These are phyloP conservation scores for Yoshiicerus persimilis DNA, from an alignment of 1,140 invertebrate species.

Conservation along the genomic window DNA sequence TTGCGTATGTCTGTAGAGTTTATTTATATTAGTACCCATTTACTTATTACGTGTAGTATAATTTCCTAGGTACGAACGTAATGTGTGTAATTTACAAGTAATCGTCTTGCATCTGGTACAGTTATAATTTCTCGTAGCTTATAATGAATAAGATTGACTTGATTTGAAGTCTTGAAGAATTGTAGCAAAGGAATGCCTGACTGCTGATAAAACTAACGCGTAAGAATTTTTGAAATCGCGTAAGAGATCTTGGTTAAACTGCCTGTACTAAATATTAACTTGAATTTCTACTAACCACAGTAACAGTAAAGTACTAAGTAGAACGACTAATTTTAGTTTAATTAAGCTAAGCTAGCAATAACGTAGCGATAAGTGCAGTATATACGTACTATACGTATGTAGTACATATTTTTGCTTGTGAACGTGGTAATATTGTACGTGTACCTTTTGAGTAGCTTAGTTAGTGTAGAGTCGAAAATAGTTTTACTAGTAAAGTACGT, in stretches of 20 bases:
- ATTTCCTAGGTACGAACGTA: neutral
- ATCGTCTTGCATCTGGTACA: neutral
- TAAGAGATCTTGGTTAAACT: neutral
- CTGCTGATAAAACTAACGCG: neutral
- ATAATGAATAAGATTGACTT: too few species aligned
- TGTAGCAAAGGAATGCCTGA: neutral
- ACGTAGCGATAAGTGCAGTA: neutral
- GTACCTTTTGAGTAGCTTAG: neutral
- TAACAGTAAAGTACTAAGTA: neutral
- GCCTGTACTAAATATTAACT: neutral
- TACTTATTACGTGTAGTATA: neutral
- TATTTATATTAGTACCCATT: neutral
- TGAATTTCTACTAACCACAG: neutral
- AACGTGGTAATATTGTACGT: neutral
- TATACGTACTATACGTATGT: neutral
- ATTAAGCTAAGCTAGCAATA: neutral
- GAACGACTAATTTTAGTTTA: neutral
- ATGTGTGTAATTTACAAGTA: neutral
- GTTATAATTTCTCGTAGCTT: neutral
- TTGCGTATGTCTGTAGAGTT: neutral
- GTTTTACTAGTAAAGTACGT: neutral
- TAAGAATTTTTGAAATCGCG: conserved; percentile 10
- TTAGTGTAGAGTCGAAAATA: neutral
- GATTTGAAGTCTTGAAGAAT: neutral
- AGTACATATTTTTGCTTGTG: neutral